Base-by-base conservation (phyloP, 2,113 vertebrate species). In the Acrocephalus arundinaceus region DNA sequence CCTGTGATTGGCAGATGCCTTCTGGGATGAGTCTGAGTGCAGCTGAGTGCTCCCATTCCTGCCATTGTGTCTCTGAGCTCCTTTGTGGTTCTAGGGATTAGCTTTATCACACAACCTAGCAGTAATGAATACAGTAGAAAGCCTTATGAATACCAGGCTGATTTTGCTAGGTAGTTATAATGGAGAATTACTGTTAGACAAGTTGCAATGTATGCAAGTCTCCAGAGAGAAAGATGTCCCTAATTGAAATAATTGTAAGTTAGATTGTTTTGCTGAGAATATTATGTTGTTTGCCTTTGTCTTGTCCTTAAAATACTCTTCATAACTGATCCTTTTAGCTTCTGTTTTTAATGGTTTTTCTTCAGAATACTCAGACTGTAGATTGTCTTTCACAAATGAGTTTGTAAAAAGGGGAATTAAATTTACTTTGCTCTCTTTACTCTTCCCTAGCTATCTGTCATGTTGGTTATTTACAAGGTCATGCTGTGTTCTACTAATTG, bases 111-210 rank as follows among this genome's bases (percentile, higher is more conserved):
- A 3, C 18, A 57, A 48, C 11, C 10, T 28, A 30, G 23, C 37
- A 57, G 55, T 92, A 81, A 85, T 37, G 55, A 81, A 78, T 80
- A 35, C 21, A 49, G n/a, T 75, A 20, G 11, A 58, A 67, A 81
- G 15, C 73, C 43, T 93, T 61, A 20, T 25, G 41, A 91, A 57
- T 96, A 88, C 70, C 22, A 94, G 66, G 28, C 41, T 94, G 14
- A 79, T 61, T 93, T 96, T 89, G 68, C 45, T 37, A 59, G 68
- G 55, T 90, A 86, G 72, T 84, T 89, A 13, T 74, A 95, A 78
- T 58, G 45, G 27, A 71, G 33, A 63, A 57, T 91, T 96, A 91
- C n/a, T 75, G 52, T 55, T 66, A 52, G 1, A 23, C 35, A 46
- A 54, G 17, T 24, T 81, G 31, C 45, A 84, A 33, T n/a, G 19